Evolutionary conservation across 2,113 vertebrate genomes (phyloP), one percentile per base, ranked within the genome.

Genomic region (Ctenodactylus gundi): DNA sequence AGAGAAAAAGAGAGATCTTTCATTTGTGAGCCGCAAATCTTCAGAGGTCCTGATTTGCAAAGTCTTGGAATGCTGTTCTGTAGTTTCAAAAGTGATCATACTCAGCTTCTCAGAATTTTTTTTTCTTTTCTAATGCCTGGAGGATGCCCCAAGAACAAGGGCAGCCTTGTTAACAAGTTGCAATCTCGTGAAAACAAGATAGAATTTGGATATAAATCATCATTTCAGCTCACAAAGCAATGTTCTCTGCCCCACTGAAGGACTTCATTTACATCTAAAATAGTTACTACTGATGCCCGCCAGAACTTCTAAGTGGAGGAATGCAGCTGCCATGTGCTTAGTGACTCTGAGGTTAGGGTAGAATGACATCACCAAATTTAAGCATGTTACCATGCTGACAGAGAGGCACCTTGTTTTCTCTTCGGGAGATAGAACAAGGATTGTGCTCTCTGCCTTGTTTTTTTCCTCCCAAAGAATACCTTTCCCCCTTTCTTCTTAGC

Each of bases 201-300:
- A 99, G 98, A 98, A 99, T 98, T 98, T 97, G 98, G 99, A 99
- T 99, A 99, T 99, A 99, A 99, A 99, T 99, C 99, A 99, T 99
- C 98, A 98, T 99, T 99, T 99, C 99, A 99, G 98, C 98, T 98
- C 98, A 98, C 98, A 98, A 98, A 99, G 98, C 99, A 98, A 97
- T 97, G 98, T 98, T 99, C 98, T 97, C 98, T 98, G 98, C 98
- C 99, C 99, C 97, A 98, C 98, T 98, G 96, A 98, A 99, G 98
- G 98, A 98, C 99, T 99, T 99, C 98, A 99, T 99, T 99, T 98
- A 98, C 98, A 98, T 98, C 97, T 98, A 99, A 98, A 98, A 99
- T 97, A 98, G 98, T 97, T 98, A 98, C 98, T 98, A 98, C 99
- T 99, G 99, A 98, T 99, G 98, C 97, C 96, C 96, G 93, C 95